Evolutionary conservation across 2,797 vertebrate genomes (phyloP).

Genomic region (Tenualosa ilisha): DNA sequence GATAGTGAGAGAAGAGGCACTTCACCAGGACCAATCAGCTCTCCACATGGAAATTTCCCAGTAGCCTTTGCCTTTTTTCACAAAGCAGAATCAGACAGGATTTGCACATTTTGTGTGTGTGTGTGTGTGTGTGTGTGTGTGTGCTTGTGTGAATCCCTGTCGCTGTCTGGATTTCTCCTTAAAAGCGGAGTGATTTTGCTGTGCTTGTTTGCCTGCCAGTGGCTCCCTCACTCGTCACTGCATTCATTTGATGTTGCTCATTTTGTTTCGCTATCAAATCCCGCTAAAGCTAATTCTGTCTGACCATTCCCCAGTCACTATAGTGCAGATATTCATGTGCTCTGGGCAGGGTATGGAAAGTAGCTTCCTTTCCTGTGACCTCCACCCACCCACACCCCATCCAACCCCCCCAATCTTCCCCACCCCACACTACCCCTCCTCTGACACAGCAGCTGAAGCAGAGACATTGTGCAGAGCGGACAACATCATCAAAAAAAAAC

Average conservation of each 20-base stretch:
- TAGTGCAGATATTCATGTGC: not conserved
- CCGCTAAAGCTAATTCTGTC: not conserved
- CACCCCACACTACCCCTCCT: not conserved
- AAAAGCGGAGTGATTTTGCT: not conserved
- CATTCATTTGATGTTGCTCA: not conserved
- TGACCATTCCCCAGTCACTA: not conserved
- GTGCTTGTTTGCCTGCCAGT: not conserved
- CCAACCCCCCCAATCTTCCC: not conserved
- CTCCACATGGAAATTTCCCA: conserved; percentile 2
- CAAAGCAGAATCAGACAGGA: not conserved
- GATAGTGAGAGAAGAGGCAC: not conserved
- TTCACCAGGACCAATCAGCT: not conserved
- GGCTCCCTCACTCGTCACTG: not conserved
- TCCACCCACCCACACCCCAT: not conserved
- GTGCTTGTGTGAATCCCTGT: not conserved
- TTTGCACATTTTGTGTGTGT: not conserved
- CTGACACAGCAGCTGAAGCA: not conserved
- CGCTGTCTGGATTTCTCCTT: not conserved
- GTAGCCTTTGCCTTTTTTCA: not conserved
- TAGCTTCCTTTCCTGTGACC: not conserved
- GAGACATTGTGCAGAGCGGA: conserved; percentile 8
- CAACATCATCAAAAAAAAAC: not conserved
- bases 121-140: no score
- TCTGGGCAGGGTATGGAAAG: not conserved
- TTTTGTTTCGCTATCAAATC: not conserved